Percentiles rank a stretch among this genome's conserved stretches.
Evolutionary conservation across 2,113 vertebrate genomes (phyloP).

Genomic region (Rhipidura dahli): DNA sequence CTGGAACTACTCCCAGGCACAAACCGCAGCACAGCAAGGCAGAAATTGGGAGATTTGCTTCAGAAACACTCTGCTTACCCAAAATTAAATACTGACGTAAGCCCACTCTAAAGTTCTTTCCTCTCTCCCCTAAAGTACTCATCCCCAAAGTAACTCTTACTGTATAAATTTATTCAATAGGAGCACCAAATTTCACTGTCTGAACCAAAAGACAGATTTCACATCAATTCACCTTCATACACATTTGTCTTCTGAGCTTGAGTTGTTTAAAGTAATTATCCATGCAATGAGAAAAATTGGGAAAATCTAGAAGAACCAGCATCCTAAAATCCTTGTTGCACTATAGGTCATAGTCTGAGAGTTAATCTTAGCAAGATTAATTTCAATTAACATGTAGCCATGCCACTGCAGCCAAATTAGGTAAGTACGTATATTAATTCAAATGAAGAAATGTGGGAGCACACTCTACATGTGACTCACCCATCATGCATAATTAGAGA

Average conservation of each 20-base stretch:
- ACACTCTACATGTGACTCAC: constrained; percentile 1
- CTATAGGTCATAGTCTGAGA: neutral
- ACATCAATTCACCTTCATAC: neutral
- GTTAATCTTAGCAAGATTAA: neutral
- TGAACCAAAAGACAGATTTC: neutral
- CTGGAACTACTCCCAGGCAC: neutral
- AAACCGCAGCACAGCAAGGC: neutral
- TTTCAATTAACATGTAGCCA: neutral
- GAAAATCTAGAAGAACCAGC: neutral
- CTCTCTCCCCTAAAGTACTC: neutral
- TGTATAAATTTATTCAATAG: neutral
- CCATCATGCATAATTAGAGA: constrained; percentile 15
- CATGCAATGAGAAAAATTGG: neutral
- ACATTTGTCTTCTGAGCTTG: neutral
- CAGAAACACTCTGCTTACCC: neutral
- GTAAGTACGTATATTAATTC: neutral
- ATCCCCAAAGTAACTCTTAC: neutral
- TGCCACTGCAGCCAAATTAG: neutral
- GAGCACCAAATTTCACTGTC: neutral
- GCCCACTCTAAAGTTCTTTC: neutral
- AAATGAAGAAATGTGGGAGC: constrained; percentile 13
- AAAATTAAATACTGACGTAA: neutral
- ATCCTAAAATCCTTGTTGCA: neutral
- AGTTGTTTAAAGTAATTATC: neutral
- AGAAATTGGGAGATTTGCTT: neutral